Conservation (phyloP, 2,888 invertebrate species). For the Sinelater perroti region DNA sequence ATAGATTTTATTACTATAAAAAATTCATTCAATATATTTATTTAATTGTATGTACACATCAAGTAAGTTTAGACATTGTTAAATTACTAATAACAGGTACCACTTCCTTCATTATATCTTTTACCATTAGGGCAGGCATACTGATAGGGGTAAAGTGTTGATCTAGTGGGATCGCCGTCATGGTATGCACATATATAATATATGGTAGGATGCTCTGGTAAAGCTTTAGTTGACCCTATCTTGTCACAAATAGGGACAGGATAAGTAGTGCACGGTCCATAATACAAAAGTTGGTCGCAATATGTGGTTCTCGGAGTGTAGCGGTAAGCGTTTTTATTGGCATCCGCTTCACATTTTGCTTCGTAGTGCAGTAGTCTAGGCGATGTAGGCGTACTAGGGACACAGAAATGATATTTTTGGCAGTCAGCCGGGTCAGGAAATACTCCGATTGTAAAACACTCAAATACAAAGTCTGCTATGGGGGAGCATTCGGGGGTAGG, state of each 20-base stretch:
- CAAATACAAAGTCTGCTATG: not conserved
- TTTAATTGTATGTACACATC: too few relatives aligned
- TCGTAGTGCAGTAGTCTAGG: not conserved
- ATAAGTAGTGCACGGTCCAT: not conserved
- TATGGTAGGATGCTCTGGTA: too few relatives aligned
- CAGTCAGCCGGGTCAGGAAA: constrained; percentile 16
- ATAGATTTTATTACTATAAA: too few relatives aligned
- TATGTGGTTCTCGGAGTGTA: constrained; percentile 6
- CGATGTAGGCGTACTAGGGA: too few relatives aligned
- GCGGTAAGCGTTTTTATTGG: too few relatives aligned
- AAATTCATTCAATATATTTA: too few relatives aligned
- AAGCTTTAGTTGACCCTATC: too few relatives aligned
- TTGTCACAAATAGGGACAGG: not conserved
- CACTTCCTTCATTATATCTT: too few relatives aligned
- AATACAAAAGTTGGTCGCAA: not conserved
- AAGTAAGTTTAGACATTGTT: not conserved
- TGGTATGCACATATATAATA: too few relatives aligned
- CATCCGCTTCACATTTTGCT: not conserved
- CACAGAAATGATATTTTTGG: constrained; percentile 8
- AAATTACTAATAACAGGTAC: not conserved
- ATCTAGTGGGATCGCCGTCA: too few relatives aligned
- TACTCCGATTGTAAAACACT: not conserved
- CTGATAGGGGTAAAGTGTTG: too few relatives aligned
- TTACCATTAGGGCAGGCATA: too few relatives aligned
- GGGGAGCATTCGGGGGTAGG: not conserved